These are phyloP conservation scores for Cerastis rubricosa DNA, from an alignment of 2,888 invertebrate genomes.

Conservation along the genomic window DNA sequence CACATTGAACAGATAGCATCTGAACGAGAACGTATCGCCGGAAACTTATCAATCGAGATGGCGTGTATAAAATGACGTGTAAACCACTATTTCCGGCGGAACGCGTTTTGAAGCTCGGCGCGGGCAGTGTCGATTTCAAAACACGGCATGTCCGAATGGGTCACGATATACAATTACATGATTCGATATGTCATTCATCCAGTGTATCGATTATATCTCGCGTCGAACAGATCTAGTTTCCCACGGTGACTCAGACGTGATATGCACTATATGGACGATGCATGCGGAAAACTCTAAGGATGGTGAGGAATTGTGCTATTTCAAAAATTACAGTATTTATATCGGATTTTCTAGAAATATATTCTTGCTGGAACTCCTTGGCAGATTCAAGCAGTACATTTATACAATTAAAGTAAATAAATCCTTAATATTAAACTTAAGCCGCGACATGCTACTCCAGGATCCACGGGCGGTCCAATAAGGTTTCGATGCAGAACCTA, in stretches of 20 bases:
- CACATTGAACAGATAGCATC: conserved; percentile 66
- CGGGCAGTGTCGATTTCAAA: conserved; percentile 72
- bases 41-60: conserved; percentile 76
- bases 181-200: conserved; percentile 77
- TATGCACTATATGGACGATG: conserved; percentile 42
- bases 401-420: neutral
- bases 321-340: conserved; percentile 8
- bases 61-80: conserved; percentile 73
- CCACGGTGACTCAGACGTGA: conserved; percentile 71
- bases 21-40: conserved; percentile 67
- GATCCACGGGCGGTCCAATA: conserved; percentile 6
- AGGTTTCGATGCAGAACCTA: conserved; percentile 18
- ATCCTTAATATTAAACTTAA: neutral
- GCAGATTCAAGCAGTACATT: neutral
- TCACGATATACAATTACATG: conserved; percentile 75
- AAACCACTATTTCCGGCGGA: conserved; percentile 76
- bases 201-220: conserved; percentile 75
- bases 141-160: conserved; percentile 71
- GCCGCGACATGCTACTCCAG: neutral
- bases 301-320: conserved; percentile 29
- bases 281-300: conserved; percentile 53
- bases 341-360: neutral
- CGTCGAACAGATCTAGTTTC: conserved; percentile 74
- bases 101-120: conserved; percentile 62
- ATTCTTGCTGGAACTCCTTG: neutral